phyloP scores from a whole-genome alignment of 2,797 vertebrate genomes.

The Sitta carolinensis region DNA sequence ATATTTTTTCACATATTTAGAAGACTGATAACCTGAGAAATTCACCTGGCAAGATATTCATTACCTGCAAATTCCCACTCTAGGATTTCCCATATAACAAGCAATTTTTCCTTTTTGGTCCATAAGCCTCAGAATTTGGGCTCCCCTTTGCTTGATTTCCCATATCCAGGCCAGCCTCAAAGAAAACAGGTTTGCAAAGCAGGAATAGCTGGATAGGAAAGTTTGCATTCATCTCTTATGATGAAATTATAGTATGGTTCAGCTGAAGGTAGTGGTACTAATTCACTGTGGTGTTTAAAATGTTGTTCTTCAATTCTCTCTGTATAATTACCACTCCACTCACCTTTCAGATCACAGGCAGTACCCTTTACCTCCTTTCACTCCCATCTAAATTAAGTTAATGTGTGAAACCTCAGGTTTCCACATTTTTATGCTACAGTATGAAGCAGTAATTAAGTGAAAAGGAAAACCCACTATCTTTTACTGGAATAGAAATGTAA shows the following conservation, averaged over 20 bases:
- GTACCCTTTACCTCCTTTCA: background rate
- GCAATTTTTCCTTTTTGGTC: background rate
- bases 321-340: background rate
- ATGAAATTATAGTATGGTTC: background rate
- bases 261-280: background rate
- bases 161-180: background rate
- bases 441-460: background rate
- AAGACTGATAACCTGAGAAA: background rate
- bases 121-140: background rate
- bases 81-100: background rate
- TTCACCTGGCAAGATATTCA: background rate
- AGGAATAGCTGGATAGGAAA: background rate
- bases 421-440: background rate
- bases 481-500: background rate
- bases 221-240: background rate
- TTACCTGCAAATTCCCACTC: background rate
- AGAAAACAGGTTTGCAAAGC: background rate
- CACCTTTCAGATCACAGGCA: background rate
- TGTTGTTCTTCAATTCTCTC: background rate
- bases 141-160: background rate
- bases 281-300: background rate
- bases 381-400: background rate
- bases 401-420: background rate
- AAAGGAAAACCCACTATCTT: background rate
- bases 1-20: background rate